phyloP scores from a whole-genome alignment of 2,888 invertebrate species.

The Idaea dimidiata region DNA sequence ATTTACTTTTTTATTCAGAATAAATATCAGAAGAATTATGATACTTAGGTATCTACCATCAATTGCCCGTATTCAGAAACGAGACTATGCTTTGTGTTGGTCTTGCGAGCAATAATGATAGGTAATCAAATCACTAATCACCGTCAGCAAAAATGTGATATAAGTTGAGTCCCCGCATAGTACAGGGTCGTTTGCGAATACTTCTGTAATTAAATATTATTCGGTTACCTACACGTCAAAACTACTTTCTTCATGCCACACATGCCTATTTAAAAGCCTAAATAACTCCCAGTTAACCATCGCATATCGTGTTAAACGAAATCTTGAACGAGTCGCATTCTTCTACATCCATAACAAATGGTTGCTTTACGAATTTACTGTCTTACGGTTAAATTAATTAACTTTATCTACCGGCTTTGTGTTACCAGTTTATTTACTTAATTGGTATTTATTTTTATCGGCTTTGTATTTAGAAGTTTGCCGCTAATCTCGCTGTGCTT shows the following conservation, averaged over 20 bases:
- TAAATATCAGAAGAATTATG: too few species aligned
- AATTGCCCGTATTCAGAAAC: too few species aligned
- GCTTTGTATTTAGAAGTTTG: neutral
- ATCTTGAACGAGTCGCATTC: conserved; percentile 1
- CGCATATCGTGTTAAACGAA: neutral
- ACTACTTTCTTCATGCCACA: neutral
- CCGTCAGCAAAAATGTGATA: too few species aligned
- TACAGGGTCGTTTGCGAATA: too few species aligned
- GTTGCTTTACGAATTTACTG: neutral
- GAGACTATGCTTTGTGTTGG: too few species aligned
- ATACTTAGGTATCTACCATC: too few species aligned
- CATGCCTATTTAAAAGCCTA: neutral
- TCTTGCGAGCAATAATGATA: too few species aligned
- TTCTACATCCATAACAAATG: neutral
- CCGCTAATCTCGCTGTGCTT: neutral
- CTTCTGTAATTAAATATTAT: too few species aligned
- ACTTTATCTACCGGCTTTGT: neutral
- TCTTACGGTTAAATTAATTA: neutral
- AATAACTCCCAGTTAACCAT: neutral
- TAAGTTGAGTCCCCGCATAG: too few species aligned
- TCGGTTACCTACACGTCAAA: neutral
- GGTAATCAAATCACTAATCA: too few species aligned
- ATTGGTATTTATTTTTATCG: neutral
- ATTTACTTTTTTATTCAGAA: too few species aligned
- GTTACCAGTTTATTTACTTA: neutral